phyloP scores from a whole-genome alignment of 1,140 invertebrate species.

The Drosophila pruinosa region DNA sequence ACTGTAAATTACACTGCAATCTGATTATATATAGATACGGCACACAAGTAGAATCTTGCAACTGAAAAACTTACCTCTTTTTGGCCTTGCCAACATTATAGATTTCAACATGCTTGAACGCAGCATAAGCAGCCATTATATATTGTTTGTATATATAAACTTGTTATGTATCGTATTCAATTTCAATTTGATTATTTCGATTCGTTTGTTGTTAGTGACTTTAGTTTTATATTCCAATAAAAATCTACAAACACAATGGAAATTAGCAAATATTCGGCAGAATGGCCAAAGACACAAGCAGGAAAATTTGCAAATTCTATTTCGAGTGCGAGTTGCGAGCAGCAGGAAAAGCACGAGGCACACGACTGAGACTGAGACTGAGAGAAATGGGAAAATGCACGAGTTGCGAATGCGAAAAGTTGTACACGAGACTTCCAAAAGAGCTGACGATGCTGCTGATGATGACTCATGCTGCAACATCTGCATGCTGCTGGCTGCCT shows the following conservation, averaged over 20 bases:
- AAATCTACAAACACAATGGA: constrained; percentile 28
- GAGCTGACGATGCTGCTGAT: constrained; percentile 6
- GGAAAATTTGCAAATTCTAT: constrained; percentile 35
- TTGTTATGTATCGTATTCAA: constrained; percentile 16
- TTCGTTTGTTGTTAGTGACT: constrained; percentile 21
- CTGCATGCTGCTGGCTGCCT: constrained; percentile 12
- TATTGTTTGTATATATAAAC: constrained; percentile 29
- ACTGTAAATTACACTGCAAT: constrained; percentile 61
- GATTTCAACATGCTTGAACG: constrained; percentile 88
- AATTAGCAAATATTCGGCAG: not conserved
- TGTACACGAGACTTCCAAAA: constrained; percentile 4
- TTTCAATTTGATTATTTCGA: constrained; percentile 7
- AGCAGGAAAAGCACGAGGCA: not conserved
- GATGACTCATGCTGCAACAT: constrained; percentile 36
- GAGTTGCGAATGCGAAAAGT: not conserved
- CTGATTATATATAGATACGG: too few relatives aligned
- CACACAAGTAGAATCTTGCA: not conserved
- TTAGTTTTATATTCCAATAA: constrained; percentile 34
- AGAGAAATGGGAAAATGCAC: constrained; percentile 4
- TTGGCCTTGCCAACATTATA: constrained; percentile 89
- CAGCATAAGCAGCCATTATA: constrained; percentile 87
- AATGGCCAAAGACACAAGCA: not conserved
- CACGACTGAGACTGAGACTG: not conserved
- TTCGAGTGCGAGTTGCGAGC: not conserved
- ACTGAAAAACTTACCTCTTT: constrained; percentile 84